Base-by-base conservation (phyloP, 2,888 invertebrate species). In the Cyclophora punctaria region DNA sequence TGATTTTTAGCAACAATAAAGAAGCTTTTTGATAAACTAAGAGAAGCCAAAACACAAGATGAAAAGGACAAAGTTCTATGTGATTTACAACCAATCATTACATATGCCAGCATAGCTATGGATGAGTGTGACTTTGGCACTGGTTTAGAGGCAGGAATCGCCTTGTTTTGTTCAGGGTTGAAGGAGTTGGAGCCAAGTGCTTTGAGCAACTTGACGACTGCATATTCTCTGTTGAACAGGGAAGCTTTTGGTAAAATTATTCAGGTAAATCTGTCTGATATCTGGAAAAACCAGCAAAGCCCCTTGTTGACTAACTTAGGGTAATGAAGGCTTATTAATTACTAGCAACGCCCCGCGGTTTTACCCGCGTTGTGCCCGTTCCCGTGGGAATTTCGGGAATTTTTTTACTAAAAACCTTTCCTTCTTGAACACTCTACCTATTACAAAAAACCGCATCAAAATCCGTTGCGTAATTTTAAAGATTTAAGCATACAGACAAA, bases 61-160 rank as follows among this genome's bases (percentile, higher is more conserved):
- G 91, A 93, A 56, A 92, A 91, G 63, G 83, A 90, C 53, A 87
- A 83, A 47, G 80, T 91, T 37, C 85, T 95, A 53, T 92, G 93
- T 34, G 91, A 93, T 35, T 73, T 98, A 3, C 95, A 96, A 65
- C 95, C 96, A 51, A 85, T 96, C 2, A 91, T 97, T 54, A 96
- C 95, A 3, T 92, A 93, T 50, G 93, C 96, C 4, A 95, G 92
- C 75, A 96, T 96, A 75, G 98, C 98, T 0, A 93, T 95, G 51
- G 98, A 98, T 71, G 98, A 99, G 77, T 95, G 95, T 71, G 98
- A 98, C 77, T 98, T 97, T 81, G 98, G 98, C 0, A 97, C 96
- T 49, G 95, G 96, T 0, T 78, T 98, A 2, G 98, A 98, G 78
- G 86, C 96, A 41, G 98, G 97, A 0, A 92, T 96, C 60, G 93